Evolutionary conservation across 2,113 vertebrate genomes (phyloP).

Genomic region (Charina bottae): DNA sequence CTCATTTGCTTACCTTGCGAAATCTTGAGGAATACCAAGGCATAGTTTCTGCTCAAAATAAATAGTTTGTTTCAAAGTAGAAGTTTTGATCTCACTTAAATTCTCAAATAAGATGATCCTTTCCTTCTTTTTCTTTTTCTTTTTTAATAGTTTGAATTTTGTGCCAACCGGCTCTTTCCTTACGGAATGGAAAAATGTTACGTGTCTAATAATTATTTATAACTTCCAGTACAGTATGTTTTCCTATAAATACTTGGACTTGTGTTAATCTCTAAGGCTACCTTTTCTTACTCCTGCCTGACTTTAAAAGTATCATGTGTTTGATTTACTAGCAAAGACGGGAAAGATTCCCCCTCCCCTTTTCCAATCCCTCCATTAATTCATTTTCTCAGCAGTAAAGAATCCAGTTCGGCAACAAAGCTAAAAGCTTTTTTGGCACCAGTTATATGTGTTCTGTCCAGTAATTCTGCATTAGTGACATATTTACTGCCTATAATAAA

Average conservation of each 20-base stretch:
- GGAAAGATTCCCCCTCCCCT: slow-evolving; percentile 72
- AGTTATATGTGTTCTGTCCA: slow-evolving; percentile 80
- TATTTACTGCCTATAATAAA: slow-evolving; percentile 83
- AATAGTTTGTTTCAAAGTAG: slow-evolving; percentile 45
- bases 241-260: slow-evolving; percentile 75
- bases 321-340: slow-evolving; percentile 80
- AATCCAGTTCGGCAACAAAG: slow-evolving; percentile 84
- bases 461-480: slow-evolving; percentile 84
- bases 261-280: slow-evolving; percentile 71
- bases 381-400: slow-evolving; percentile 86
- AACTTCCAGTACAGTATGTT: slow-evolving; percentile 70
- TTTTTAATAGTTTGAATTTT: slow-evolving; percentile 46
- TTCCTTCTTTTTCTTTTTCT: slow-evolving; percentile 28
- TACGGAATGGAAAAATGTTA: slow-evolving; percentile 62
- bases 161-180: slow-evolving; percentile 62
- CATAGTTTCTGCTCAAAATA: slow-evolving; percentile 47
- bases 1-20: slow-evolving; percentile 12
- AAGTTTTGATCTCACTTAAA: slow-evolving; percentile 42
- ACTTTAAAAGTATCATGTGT: slow-evolving; percentile 72
- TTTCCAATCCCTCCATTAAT: slow-evolving; percentile 80
- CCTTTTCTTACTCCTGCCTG: slow-evolving; percentile 68
- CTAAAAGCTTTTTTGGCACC: slow-evolving; percentile 90
- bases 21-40: background rate
- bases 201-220: slow-evolving; percentile 72
- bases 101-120: slow-evolving; percentile 42